phyloP scores from a whole-genome alignment of 2,113 vertebrate species.

The Nestor notabilis region DNA sequence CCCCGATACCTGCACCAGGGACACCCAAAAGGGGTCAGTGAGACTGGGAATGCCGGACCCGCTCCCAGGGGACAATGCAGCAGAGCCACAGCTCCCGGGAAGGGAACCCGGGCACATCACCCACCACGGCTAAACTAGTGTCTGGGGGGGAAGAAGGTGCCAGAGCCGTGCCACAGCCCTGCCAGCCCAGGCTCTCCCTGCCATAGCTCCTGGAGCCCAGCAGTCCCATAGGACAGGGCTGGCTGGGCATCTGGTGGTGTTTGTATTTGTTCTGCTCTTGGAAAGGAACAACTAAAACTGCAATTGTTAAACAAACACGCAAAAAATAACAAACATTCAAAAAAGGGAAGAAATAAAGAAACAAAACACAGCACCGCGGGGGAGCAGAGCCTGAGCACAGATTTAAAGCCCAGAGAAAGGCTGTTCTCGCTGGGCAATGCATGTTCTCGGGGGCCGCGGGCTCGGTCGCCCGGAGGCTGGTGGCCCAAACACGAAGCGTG shows the following conservation, averaged over 20 bases:
- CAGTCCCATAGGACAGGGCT: background rate
- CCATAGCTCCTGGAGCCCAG: background rate
- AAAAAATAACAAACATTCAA: background rate
- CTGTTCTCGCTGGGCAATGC: background rate
- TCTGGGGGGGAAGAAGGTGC: background rate
- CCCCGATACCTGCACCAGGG: background rate
- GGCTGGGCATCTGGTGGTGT: rapidly evolving
- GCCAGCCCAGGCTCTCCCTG: background rate
- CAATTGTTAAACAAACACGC: background rate
- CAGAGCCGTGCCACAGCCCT: background rate
- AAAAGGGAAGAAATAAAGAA: background rate
- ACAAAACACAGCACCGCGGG: background rate
- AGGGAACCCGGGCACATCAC: background rate
- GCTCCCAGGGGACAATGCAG: rapidly evolving
- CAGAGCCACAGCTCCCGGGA: background rate
- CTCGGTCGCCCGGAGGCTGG: background rate
- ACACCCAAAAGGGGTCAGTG: background rate
- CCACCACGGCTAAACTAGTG: background rate
- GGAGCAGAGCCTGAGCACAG: background rate
- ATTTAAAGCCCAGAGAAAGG: background rate
- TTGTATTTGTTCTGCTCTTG: background rate
- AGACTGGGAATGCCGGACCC: background rate
- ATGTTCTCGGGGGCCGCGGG: background rate
- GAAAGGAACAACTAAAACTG: background rate
- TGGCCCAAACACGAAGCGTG: background rate